phyloP scores from a whole-genome alignment of 2,113 vertebrate genomes.

The Xenopus tropicalis region UCB_Xtro_10.0 CM004446.2:70131501-70132000 shows the following conservation, averaged over 20 bases:
- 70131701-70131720: background rate
- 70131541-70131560: too few relatives aligned
- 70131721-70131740: background rate
- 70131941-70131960: constrained; percentile 81
- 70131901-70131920: constrained; percentile 75
- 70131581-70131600: too few relatives aligned
- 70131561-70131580: too few relatives aligned
- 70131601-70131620: too few relatives aligned
- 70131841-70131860: constrained; percentile 75
- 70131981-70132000: constrained; percentile 80
- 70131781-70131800: constrained; percentile 70
- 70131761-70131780: constrained; percentile 51
- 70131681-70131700: too few relatives aligned
- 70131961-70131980: constrained; percentile 85
- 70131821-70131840: constrained; percentile 77
- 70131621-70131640: too few relatives aligned
- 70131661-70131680: too few relatives aligned
- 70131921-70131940: constrained; percentile 96
- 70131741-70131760: constrained; percentile 4
- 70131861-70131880: constrained; percentile 72
- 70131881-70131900: constrained; percentile 69
- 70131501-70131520: too few relatives aligned
- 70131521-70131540: too few relatives aligned
- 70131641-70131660: too few relatives aligned
- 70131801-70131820: constrained; percentile 73